Evolutionary conservation across 2,113 vertebrate genomes (phyloP), one percentile per base, ranked within the genome.

Genomic region (Catagonus wagneri): DNA sequence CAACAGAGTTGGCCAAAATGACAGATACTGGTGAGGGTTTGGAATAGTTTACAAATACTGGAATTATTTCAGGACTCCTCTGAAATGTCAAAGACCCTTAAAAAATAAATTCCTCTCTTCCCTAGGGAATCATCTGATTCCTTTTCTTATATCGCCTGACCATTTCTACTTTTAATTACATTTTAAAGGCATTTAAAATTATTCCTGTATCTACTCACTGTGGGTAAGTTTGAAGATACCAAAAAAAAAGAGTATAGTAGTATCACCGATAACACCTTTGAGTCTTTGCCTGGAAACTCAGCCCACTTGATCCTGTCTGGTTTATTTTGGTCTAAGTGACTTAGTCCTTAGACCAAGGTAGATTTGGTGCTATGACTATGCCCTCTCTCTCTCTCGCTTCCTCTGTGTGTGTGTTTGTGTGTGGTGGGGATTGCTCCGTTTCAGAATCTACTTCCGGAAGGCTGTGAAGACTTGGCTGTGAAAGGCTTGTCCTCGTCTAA

Each of bases 221-320:
- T 90, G 65, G 29, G 71, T 63, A 71, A 94, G 79, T 74, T 89
- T 68, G 25, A 83, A 89, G 79, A 66, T 60, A 32, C 54, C n/a
- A n/a, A n/a, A 7, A 58, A 74, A 58, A 69, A 52, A 54, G 6
- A 72, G 20, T 44, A 2, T 93, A 36, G 71, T 60, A 79, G 12
- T 86, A 72, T 68, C 66, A 84, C 22, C 27, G 9, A 78, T 71
- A 63, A 72, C 4, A 54, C 44, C 4, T 39, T 66, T 71, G 63
- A 52, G 2, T 12, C 6, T 84, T 86, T 83, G 25, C 16, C 34
- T 60, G 81, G 74, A 63, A 90, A 85, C 90, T 34, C 13, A 95
- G 10, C 36, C 16, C 54, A 19, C 10, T 79, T 79, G 72, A 75
- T 85, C 27, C 17, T 22, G 6, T 50, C 2, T 63, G 15, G 25